Evolutionary conservation across 2,888 invertebrate species (phyloP), one percentile per base, ranked within the genome.

Genomic region (Tholera decimalis): DNA sequence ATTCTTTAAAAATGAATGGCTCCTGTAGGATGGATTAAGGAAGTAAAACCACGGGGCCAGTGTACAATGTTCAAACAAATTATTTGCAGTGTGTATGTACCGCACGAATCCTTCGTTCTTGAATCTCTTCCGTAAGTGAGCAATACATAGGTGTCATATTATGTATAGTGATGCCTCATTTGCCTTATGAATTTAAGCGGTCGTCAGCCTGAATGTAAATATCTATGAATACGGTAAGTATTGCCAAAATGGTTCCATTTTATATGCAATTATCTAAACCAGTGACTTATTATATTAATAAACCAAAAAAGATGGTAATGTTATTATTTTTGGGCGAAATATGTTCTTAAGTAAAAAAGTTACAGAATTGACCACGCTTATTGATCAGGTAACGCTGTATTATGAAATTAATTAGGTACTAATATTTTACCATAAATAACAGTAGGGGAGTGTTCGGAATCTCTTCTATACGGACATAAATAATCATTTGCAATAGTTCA

Each of bases 201-300:
- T 65, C 69, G 74, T 80, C 72, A 74, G 62, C 66, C 65, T 70
- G 61, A 55, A 66, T 77, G 80, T 66, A 66, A 79, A 77, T 67
- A 57, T 39, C 61, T 66, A 49, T 49, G 55, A 63, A 66, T 69
- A 55, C 44, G 46, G 41, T 50, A n/a, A n/a, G n/a, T n/a, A 61
- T 43, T 15, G n/a, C 41, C 28, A 47, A 43, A 69, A 66, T 57
- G 15, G 62, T 55, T 53, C 43, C 30, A 35, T 69, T 46, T 49
- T 55, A 24, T 39, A 47, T 49, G 49, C 43, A 56, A 39, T 55
- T 46, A 26, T 1, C 1, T 15, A 28, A 30, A 50, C 26, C 28
- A 22, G 43, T 28, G 15, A 44, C 18, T 57, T 66, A 50, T 64
- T 71, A 51, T 30, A 15, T 15, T 35, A 11, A n/a, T n/a, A n/a